phyloP scores from a whole-genome alignment of 2,888 invertebrate genomes.

The Drosophila imparisetae region DNA sequence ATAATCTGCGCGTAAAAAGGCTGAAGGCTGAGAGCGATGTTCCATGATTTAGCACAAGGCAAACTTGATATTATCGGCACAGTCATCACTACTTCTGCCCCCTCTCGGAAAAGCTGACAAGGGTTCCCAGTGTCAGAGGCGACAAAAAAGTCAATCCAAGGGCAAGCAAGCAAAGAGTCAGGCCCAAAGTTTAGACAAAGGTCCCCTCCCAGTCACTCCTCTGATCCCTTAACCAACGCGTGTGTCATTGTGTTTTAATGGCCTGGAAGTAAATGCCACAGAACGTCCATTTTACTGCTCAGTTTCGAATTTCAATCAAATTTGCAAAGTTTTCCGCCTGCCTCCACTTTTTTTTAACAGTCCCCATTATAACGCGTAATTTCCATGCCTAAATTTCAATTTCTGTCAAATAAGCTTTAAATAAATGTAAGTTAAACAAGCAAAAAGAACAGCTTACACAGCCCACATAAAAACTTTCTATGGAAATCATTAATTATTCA shows the following conservation, averaged over 20 bases:
- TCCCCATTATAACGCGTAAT: background rate
- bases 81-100: conserved; percentile 23
- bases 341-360: conserved; percentile 6
- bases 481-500: conserved; percentile 38
- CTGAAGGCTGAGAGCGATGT: conserved; percentile 21
- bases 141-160: conserved; percentile 53
- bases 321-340: conserved; percentile 40
- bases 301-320: conserved; percentile 54
- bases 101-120: conserved; percentile 41
- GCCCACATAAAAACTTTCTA: conserved; percentile 19
- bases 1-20: conserved; percentile 53
- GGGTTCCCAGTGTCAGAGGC: conserved; percentile 57
- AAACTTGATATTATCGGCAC: conserved; percentile 58
- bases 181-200: conserved; percentile 55
- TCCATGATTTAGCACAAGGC: conserved; percentile 45
- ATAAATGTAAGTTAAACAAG: conserved; percentile 43
- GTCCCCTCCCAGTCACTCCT: conserved; percentile 1
- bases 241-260: conserved; percentile 57
- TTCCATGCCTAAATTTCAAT: conserved; percentile 34
- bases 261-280: conserved; percentile 55
- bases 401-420: conserved; percentile 48
- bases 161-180: conserved; percentile 41
- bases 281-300: conserved; percentile 31
- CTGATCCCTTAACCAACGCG: conserved; percentile 17
- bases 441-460: conserved; percentile 7